These are phyloP conservation scores for Drosophila borealis DNA, from an alignment of 2,888 invertebrate species.

Conservation along the genomic window DNA sequence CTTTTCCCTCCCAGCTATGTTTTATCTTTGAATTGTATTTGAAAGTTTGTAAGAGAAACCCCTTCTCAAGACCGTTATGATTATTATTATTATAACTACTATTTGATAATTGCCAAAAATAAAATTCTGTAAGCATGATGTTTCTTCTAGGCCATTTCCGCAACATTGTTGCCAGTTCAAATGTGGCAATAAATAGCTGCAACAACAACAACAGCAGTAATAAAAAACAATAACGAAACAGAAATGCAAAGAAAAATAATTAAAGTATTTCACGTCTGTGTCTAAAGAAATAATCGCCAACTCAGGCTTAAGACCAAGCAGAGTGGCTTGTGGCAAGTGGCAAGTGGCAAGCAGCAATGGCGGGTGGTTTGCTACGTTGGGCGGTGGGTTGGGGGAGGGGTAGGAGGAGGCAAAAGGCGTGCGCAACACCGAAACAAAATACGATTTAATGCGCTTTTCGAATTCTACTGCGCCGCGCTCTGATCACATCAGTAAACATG, in stretches of 20 bases:
- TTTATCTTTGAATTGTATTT: slow-evolving; percentile 12
- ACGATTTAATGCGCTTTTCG: slow-evolving; percentile 69
- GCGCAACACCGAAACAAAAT: slow-evolving; percentile 73
- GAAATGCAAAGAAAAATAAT: slow-evolving; percentile 39
- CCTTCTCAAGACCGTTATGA: slow-evolving; percentile 14
- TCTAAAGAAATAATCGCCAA: slow-evolving; percentile 39
- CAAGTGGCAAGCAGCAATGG: slow-evolving; percentile 15
- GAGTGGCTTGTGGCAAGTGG: slow-evolving; percentile 14
- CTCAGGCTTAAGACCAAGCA: slow-evolving; percentile 21
- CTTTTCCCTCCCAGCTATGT: slow-evolving; percentile 17
- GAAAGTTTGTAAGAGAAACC: slow-evolving; percentile 26
- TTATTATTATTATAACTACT: background rate
- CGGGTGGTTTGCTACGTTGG: slow-evolving; percentile 14
- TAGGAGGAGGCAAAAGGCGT: slow-evolving; percentile 34
- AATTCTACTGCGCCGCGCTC: slow-evolving; percentile 50
- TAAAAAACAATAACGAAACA: slow-evolving; percentile 11
- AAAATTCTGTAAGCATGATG: slow-evolving; percentile 21
- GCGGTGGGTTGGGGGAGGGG: too few species aligned
- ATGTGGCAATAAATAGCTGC: slow-evolving; percentile 31
- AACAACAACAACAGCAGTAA: slow-evolving; percentile 8
- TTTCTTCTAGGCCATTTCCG: slow-evolving; percentile 27
- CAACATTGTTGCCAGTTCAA: slow-evolving; percentile 1
- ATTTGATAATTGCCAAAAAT: slow-evolving; percentile 4
- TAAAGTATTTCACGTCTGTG: slow-evolving; percentile 32
- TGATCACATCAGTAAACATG: slow-evolving; percentile 58